Percentiles rank a stretch among this genome's conserved stretches.
Evolutionary conservation across 2,113 vertebrate species (phyloP).

Genomic region (Carettochelys insculpta): DNA sequence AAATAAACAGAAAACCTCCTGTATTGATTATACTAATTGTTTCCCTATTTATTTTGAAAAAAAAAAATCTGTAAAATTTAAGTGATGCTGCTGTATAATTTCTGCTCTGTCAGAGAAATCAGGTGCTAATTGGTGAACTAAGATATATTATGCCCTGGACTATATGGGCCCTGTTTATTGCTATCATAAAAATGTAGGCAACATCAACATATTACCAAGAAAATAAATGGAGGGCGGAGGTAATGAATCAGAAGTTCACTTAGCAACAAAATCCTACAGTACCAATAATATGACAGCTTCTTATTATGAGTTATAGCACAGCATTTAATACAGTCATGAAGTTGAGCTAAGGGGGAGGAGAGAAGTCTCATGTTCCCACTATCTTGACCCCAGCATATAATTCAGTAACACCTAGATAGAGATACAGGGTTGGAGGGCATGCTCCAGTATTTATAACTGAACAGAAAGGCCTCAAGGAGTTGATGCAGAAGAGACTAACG

Average conservation of each 20-base stretch:
- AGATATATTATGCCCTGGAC: neutral
- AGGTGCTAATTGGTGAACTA: neutral
- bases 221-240: neutral
- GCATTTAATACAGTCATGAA: neutral
- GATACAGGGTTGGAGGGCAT: too few relatives aligned
- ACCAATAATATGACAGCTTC: neutral
- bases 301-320: neutral
- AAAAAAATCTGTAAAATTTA: neutral
- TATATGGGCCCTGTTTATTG: neutral
- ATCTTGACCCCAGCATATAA: neutral
- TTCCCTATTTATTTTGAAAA: neutral
- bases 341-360: neutral
- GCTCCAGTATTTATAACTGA: neutral
- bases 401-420: neutral
- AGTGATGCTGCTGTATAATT: neutral
- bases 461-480: neutral
- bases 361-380: neutral
- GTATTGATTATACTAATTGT: accelerated
- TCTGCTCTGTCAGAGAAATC: neutral
- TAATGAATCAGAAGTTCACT: accelerated
- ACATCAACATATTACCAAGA: neutral
- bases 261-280: neutral
- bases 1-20: neutral
- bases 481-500: neutral
- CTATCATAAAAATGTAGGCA: neutral